A percentile compares a stretch with the other conserved stretches of the same genome.
phyloP scores from a whole-genome alignment of 2,888 invertebrate species.

The Lamellibrachia satsuma region DNA sequence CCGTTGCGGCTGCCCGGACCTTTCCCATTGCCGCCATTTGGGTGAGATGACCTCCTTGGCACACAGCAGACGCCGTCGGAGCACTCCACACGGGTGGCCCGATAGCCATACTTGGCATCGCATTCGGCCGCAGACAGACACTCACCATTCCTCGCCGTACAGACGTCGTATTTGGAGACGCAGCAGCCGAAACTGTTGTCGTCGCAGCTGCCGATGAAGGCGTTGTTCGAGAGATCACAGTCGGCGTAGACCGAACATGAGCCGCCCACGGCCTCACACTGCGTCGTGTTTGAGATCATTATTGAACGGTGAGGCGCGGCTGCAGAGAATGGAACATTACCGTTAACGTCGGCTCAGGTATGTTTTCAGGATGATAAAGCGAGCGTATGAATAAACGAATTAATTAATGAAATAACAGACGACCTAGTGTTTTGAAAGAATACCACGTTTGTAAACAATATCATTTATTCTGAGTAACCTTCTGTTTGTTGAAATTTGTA shows the following conservation, averaged over 20 bases:
- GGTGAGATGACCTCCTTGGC: neutral
- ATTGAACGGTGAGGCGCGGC: neutral
- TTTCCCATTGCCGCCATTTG: too few relatives aligned
- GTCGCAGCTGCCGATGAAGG: neutral
- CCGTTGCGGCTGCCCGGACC: too few relatives aligned
- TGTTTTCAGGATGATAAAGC: neutral
- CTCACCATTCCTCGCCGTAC: neutral
- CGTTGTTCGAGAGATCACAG: neutral
- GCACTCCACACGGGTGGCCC: neutral
- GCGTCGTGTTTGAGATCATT: neutral
- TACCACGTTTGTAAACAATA: too few relatives aligned
- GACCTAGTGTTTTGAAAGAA: too few relatives aligned
- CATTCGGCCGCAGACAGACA: neutral
- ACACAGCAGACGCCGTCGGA: neutral
- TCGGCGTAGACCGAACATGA: neutral
- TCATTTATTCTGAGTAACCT: too few relatives aligned
- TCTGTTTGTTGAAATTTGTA: too few relatives aligned
- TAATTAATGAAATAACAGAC: too few relatives aligned
- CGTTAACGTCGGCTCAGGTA: neutral
- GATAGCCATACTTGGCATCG: neutral
- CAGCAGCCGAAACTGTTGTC: constrained; percentile 10
- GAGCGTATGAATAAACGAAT: too few relatives aligned
- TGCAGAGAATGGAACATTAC: neutral
- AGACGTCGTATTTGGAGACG: neutral
- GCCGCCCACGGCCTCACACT: neutral